These are phyloP conservation scores for Junonia oenone DNA, from an alignment of 2,888 invertebrate genomes.

Conservation along the genomic window DNA sequence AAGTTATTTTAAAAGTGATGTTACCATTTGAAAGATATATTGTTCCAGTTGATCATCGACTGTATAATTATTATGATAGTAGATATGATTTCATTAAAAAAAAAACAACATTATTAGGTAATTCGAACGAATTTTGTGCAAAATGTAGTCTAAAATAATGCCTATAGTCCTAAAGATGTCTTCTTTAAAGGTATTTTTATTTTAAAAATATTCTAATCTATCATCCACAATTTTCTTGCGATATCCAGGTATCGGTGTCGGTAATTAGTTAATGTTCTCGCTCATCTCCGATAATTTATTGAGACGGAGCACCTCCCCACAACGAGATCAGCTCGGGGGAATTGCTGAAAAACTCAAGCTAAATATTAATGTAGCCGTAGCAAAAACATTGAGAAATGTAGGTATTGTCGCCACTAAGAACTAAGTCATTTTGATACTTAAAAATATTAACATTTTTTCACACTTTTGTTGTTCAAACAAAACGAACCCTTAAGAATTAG, in stretches of 20 bases:
- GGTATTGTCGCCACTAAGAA: conserved; percentile 25
- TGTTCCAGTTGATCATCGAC: too few relatives aligned
- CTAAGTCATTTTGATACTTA: conserved; percentile 43
- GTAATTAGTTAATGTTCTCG: conserved; percentile 76
- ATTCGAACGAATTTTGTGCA: too few relatives aligned
- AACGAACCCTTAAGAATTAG: too few relatives aligned
- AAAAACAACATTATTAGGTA: not conserved
- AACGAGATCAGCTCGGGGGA: conserved; percentile 53
- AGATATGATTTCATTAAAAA: not conserved
- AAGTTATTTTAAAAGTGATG: too few relatives aligned
- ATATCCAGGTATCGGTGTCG: conserved; percentile 62
- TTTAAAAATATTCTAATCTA: conserved; percentile 11
- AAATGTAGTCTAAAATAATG: too few relatives aligned
- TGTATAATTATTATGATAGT: too few relatives aligned
- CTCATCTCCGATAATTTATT: conserved; percentile 77
- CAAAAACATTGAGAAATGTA: conserved; percentile 63
- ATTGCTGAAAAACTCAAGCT: conserved; percentile 78
- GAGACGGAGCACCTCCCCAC: conserved; percentile 67
- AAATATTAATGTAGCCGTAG: conserved; percentile 74
- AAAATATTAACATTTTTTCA: not conserved
- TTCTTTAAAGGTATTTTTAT: not conserved
- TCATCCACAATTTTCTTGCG: conserved; percentile 19
- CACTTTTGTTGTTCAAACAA: not conserved
- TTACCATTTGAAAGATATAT: too few relatives aligned
- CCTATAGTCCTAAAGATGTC: too few relatives aligned